Evolutionary conservation across 2,888 invertebrate species (phyloP).

Genomic region (Pseudanteris insignis): DNA sequence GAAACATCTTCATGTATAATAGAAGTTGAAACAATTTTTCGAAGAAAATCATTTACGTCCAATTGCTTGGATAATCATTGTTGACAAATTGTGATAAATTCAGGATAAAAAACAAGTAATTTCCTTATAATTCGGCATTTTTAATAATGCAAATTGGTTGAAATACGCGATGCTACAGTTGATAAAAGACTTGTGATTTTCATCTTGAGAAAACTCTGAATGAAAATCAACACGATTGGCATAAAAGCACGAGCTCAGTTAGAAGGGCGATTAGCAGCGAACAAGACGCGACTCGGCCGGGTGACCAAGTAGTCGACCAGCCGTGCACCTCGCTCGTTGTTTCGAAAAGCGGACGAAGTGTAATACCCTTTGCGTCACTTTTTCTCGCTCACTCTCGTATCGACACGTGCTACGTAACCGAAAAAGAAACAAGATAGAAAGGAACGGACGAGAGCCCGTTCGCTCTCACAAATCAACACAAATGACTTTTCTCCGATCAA

Average conservation of each 20-base stretch:
- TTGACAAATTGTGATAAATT: no score
- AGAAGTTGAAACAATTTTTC: no score
- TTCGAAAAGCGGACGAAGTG: constrained; percentile 31
- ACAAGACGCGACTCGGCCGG: constrained; percentile 7
- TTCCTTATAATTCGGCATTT: no score
- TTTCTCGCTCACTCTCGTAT: constrained; percentile 19
- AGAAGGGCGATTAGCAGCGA: constrained; percentile 1
- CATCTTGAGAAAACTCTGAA: constrained; percentile 18
- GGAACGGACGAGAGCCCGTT: constrained; percentile 9
- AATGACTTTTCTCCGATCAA: no score
- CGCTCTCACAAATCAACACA: no score
- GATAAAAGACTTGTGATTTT: constrained; percentile 11
- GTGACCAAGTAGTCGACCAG: constrained; percentile 8
- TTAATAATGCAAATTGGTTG: no score
- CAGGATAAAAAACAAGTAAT: no score
- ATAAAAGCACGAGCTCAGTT: constrained; percentile 9
- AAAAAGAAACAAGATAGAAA: constrained; percentile 34
- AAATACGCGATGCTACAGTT: no score
- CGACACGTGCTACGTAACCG: constrained; percentile 19
- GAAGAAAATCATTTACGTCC: no score
- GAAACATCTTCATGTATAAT: no score
- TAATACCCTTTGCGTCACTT: constrained; percentile 10
- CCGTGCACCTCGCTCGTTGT: constrained; percentile 27
- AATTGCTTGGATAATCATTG: no score
- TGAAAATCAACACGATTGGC: constrained; percentile 16